Evolutionary conservation across 2,113 vertebrate species (phyloP).

Genomic region (Leuciscus idus): DNA sequence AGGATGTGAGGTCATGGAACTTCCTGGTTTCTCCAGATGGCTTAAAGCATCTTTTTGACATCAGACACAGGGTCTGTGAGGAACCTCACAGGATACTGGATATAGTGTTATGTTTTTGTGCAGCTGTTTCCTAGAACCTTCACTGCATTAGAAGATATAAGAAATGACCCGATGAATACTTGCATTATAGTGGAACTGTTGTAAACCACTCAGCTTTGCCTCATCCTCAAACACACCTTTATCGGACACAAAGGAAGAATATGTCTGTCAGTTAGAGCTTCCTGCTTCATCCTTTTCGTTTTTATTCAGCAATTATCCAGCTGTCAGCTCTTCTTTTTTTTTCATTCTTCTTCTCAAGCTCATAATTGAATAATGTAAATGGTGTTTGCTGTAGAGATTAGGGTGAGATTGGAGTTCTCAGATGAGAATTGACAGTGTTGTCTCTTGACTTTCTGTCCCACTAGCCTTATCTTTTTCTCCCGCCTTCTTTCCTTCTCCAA

Average conservation of each 20-base stretch:
- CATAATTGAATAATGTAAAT: slow-evolving; percentile 56
- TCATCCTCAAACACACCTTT: slow-evolving; percentile 16
- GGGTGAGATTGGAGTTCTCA: slow-evolving; percentile 12
- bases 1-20: slow-evolving; percentile 58
- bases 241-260: slow-evolving; percentile 2
- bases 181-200: slow-evolving; percentile 35
- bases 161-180: slow-evolving; percentile 59
- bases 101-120: slow-evolving; percentile 52
- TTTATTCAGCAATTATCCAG: slow-evolving; percentile 16
- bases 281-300: slow-evolving; percentile 33
- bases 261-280: slow-evolving; percentile 5
- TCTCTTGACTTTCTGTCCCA: neutral
- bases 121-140: slow-evolving; percentile 75
- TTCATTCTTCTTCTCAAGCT: slow-evolving; percentile 41
- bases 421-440: neutral
- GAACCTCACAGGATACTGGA: neutral
- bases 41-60: slow-evolving; percentile 40
- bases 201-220: neutral
- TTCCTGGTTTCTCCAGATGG: slow-evolving; percentile 69
- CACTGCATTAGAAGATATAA: slow-evolving; percentile 55
- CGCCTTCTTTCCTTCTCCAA: neutral
- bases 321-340: slow-evolving; percentile 37
- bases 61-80: slow-evolving; percentile 13
- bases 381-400: slow-evolving; percentile 47
- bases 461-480: neutral